Evolutionary conservation across 2,113 vertebrate species (phyloP), one percentile per base, ranked within the genome.

Genomic region (Riparia riparia): DNA sequence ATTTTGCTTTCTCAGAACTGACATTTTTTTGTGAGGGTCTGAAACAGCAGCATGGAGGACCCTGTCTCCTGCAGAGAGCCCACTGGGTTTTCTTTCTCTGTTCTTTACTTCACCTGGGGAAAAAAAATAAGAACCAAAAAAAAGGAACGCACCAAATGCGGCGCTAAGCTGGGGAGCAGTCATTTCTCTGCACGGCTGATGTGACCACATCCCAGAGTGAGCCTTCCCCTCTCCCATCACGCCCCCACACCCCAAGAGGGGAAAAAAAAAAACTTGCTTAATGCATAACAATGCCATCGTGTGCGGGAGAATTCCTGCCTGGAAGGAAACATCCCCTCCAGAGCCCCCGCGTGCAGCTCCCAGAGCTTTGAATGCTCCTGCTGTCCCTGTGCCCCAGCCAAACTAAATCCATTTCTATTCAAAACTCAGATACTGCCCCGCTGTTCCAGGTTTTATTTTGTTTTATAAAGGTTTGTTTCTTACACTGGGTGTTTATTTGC

Each of bases 371-470:
- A 97, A 78, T 8, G 0, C 72, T 85, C 91, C 93, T 39, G 71
- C 91, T 93, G 80, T 86, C 95, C 90, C 89, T 85, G 81, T 88
- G 82, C 87, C 10, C 5, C 63, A 92, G 93, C 91, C 96, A 97
- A 97, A 87, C 89, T 85, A 94, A 96, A 97, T 24, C 93, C 89
- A 82, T 95, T 91, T 85, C 95, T 87, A 78, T 89, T 96, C 89
- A 95, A 63, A 95, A 66, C 37, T 47, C 90, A 90, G 93, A 91
- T 86, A 88, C 61, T 89, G 69, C 50, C 79, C 82, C 2, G 9
- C 69, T 93, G 86, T 70, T 95, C 44, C 88, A 94, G 91, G 93
- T 93, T 86, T 64, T 34, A 32, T 54, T 93, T 93, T 80, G 71
- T 3, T 85, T 65, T 81, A 17, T 29, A 49, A 89, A 94, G 83